Base-by-base conservation (phyloP, 2,888 invertebrate genomes). In the Troilus luridus region DNA sequence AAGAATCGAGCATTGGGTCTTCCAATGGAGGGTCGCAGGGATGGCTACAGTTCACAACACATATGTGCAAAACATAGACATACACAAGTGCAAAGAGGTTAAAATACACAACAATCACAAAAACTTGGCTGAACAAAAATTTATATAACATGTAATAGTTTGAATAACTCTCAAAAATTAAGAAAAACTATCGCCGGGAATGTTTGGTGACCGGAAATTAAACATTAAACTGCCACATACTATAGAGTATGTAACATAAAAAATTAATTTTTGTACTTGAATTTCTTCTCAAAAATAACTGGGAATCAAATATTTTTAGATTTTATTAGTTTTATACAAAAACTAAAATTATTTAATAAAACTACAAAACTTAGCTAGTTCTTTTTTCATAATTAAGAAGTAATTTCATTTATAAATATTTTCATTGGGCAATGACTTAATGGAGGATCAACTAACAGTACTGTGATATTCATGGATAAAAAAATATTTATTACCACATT, bases 31-130 rank as follows among this genome's bases (percentile, higher is more conserved):
- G 56, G 7, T 85, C 56, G 11, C 17, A 3, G 10, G 56, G 0
- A n/a, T 85, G 85, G 21, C 85, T 54, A 58, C 56, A 41, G 72
- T 41, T 77, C 72, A 77, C 72, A 58, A 58, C n/a, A 85, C 56
- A 85, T 6, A 56, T 17, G 85, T 85, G 85, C 85, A 85, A 85
- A 56, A 58, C 56, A 85, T 58, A 11, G 11, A 85, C 85, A 85
- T 7, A 85, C 11, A 85, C 85, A 85, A 58, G 85, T 85, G 85
- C 85, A n/a, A 17, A 54, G n/a, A n/a, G 7, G 56, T 85, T 21
- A 85, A 21, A 11, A 58, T 81, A 10, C 54, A 81, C 85, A 85
- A 56, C 8, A 1, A 54, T 56, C 14, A 85, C 85, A 85, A 85
- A 58, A 56, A 85, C 21, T 56, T 56, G 6, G 21, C 11, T 21